Evolutionary conservation across 35 echinoderm and acorn worm species (phyloP), one percentile per base, ranked within the genome.

Genomic region (Stichopus chloronotus): DNA sequence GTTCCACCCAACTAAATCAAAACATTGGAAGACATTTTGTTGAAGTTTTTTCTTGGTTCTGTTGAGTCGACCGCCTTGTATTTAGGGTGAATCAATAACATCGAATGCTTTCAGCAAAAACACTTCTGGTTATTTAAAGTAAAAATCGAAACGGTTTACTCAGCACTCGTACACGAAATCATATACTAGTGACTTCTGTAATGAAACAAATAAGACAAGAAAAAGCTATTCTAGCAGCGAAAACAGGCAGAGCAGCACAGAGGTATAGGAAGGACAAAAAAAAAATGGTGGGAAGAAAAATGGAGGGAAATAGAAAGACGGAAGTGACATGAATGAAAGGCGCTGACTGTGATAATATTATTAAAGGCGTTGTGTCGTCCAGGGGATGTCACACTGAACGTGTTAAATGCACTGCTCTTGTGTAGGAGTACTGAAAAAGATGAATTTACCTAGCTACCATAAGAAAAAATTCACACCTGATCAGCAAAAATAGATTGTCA

Each of bases 31-130:
- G 56, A 85, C 82, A 58, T 85, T 85, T 58, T 59, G 54, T n/a
- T 53, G 82, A 85, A n/a, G 55, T 56, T 85, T 85, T 74, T 74
- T 4, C 8, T 74, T 74, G 7, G 22, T 74, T 74, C 21, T 58
- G 58, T 83, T 17, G 82, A 85, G 82, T 19, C 82, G 82, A 25
- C 82, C 82, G 82, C 57, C 82, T 85, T 85, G 82, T 85, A 85
- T 85, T 85, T 85, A 58, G 82, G 82, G 82, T 85, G 55, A 85
- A 85, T 85, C 82, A 85, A 85, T 85, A 85, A 57, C 82, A 85
- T 85, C 22, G 82, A 85, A 58, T 53, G 82, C 82, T 85, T 85
- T 22, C 55, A 85, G 55, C 55, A 57, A 85, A 78, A 85, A 85
- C 55, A 59, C 82, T 85, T 85, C 82, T 56, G 82, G 82, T 58